These are phyloP conservation scores for Melinaea menophilus DNA, from an alignment of 2,888 invertebrate genomes.

Conservation along the genomic window DNA sequence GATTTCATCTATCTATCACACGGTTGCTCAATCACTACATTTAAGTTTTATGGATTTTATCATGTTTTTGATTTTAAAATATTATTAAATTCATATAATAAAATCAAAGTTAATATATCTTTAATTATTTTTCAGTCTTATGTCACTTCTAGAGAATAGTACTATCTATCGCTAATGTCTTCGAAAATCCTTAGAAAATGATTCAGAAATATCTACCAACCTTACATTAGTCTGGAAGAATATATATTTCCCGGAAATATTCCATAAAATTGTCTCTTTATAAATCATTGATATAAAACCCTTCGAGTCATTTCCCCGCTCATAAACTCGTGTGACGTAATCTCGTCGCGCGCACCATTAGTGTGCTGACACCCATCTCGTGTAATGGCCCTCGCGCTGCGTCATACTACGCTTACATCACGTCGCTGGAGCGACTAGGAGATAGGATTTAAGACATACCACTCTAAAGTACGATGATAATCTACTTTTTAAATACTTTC, in stretches of 20 bases:
- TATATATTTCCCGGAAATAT: constrained; percentile 2
- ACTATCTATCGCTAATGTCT: too few relatives aligned
- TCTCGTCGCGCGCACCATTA: constrained; percentile 21
- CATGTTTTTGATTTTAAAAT: too few relatives aligned
- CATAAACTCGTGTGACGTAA: constrained; percentile 22
- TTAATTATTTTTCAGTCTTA: too few relatives aligned
- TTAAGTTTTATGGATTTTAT: too few relatives aligned
- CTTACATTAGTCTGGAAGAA: neutral
- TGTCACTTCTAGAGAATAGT: too few relatives aligned
- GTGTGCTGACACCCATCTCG: constrained; percentile 17
- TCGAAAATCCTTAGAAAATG: too few relatives aligned
- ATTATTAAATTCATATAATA: too few relatives aligned
- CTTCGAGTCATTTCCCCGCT: constrained; percentile 20
- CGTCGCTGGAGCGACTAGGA: neutral
- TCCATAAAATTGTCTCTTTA: constrained; percentile 6
- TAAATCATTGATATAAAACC: constrained; percentile 15
- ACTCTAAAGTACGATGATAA: too few relatives aligned
- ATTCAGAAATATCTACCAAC: neutral
- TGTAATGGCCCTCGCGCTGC: constrained; percentile 20
- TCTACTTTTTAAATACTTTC: too few relatives aligned
- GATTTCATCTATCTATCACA: too few relatives aligned
- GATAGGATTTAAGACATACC: neutral
- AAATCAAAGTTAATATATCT: too few relatives aligned
- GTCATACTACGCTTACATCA: constrained; percentile 15
- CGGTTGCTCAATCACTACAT: too few relatives aligned